Evolutionary conservation across 2,888 invertebrate genomes (phyloP).

Genomic region (Dione vanillae): DNA sequence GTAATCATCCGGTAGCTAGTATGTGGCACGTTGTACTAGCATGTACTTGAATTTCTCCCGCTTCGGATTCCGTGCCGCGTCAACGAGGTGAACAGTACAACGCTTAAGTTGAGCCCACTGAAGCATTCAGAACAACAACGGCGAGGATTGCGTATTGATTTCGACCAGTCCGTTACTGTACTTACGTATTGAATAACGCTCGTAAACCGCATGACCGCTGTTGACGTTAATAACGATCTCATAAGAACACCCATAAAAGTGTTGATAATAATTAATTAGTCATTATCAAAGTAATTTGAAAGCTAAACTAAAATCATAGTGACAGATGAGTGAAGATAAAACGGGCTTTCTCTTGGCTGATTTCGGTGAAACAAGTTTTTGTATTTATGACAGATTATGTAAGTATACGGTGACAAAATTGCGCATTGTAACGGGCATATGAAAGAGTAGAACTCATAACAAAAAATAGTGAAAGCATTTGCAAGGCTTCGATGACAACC

Average conservation of each 20-base stretch:
- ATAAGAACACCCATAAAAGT: constrained; percentile 30
- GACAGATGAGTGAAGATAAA: constrained; percentile 59
- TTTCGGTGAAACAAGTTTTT: constrained; percentile 66
- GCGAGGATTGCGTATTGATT: constrained; percentile 67
- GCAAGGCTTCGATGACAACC: constrained; percentile 53
- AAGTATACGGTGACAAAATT: constrained; percentile 72
- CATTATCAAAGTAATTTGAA: constrained; percentile 48
- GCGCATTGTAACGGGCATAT: constrained; percentile 58
- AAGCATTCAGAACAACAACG: constrained; percentile 68
- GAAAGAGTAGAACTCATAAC: constrained; percentile 62
- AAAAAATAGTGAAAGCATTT: constrained; percentile 68
- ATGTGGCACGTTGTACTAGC: constrained; percentile 70
- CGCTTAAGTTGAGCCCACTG: constrained; percentile 71
- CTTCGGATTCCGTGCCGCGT: constrained; percentile 75
- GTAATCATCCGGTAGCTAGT: constrained; percentile 62
- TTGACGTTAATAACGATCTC: constrained; percentile 46
- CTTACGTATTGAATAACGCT: constrained; percentile 63
- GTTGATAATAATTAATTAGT: constrained; percentile 29
- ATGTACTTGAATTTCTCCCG: constrained; percentile 80
- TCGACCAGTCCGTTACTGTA: constrained; percentile 66
- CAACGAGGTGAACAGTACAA: constrained; percentile 77
- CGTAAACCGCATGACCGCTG: constrained; percentile 56
- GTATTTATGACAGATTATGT: constrained; percentile 65
- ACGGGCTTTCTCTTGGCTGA: constrained; percentile 72
- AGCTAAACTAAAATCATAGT: constrained; percentile 54